Evolutionary conservation across 37 sponge, comb jelly and placozoan species (phyloP).

Genomic region (Amphimedon queenslandica): DNA sequence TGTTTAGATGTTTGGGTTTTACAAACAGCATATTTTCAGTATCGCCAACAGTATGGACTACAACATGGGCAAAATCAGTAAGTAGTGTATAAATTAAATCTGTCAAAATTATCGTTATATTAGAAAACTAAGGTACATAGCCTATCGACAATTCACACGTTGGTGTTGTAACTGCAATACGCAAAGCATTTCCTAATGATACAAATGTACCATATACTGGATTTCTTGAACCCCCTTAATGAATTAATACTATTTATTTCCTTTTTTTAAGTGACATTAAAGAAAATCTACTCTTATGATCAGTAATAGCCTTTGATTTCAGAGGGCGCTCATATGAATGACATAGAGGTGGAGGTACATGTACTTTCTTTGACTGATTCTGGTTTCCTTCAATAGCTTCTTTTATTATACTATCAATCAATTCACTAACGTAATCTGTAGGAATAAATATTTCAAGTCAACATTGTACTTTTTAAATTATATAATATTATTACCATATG

Average conservation of each 20-base stretch:
- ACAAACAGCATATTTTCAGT: conserved; percentile 44
- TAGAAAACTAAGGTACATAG: background rate
- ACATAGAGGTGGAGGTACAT: background rate
- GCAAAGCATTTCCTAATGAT: conserved; percentile 2
- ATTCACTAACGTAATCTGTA: conserved; percentile 12
- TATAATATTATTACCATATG: conserved; percentile 8
- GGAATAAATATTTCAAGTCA: background rate
- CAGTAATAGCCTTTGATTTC: conserved; percentile 2
- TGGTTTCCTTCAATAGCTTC: background rate
- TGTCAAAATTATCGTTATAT: conserved; percentile 10
- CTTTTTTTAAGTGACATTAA: too few relatives aligned
- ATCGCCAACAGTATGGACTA: conserved; percentile 22
- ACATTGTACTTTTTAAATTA: background rate
- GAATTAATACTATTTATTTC: background rate
- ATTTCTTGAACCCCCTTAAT: conserved; percentile 20
- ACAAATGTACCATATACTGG: conserved; percentile 19
- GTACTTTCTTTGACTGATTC: background rate
- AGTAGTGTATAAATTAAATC: background rate
- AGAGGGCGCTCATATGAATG: background rate
- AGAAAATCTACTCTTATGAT: conserved; percentile 19
- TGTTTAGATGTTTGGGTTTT: conserved; percentile 49
- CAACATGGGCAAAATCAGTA: background rate
- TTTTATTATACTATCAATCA: background rate
- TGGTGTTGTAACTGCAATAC: conserved; percentile 25
- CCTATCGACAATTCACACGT: conserved; percentile 16